Base-by-base conservation (phyloP, 2,113 vertebrate species). In the Macrotus californicus region DNA sequence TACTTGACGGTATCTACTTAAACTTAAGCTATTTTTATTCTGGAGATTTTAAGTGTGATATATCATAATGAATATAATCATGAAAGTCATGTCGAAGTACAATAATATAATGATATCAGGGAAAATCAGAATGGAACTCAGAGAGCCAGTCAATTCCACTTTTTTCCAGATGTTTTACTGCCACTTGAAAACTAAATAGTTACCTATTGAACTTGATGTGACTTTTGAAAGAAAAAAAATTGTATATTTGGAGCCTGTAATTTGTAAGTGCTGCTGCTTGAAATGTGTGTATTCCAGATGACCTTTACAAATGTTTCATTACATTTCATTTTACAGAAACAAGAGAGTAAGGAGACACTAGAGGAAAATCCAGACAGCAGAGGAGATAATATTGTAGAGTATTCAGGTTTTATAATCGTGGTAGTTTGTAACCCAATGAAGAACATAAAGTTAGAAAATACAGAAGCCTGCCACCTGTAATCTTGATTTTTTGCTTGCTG, bases 251-350 rank as follows among this genome's bases (percentile, higher is more conserved):
- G 7, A 91, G 22, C 11, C 18, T 86, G n/a, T 86, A 6, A 5
- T 69, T 91, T 84, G 0, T 87, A 94, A 70, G 34, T 76, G 64
- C 12, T 91, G 14, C 80, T 92, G 4, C 54, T 24, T 3, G 29
- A n/a, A 82, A 93, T 36, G 6, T 83, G 24, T 26, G 3, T 72
- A 66, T 96, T 50, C 41, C 82, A 59, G 29, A 29, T 94, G 84
- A 92, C 48, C 52, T 85, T 91, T 92, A 64, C 50, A 86, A 29
- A 87, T 54, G 13, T 81, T 96, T 94, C 82, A 85, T 86, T 76
- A 18, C 43, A 61, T 36, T 95, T 96, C 43, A 72, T 88, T 85
- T 86, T 48, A 34, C 41, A 14, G 26, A 90, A 36, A 52, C 14
- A 59, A 26, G 21, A 34, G 50, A 26, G 5, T 48, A 75, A 80